These are phyloP conservation scores for Aphelinus atriplicis DNA, from an alignment of 1,140 invertebrate species.

Conservation along the genomic window DNA sequence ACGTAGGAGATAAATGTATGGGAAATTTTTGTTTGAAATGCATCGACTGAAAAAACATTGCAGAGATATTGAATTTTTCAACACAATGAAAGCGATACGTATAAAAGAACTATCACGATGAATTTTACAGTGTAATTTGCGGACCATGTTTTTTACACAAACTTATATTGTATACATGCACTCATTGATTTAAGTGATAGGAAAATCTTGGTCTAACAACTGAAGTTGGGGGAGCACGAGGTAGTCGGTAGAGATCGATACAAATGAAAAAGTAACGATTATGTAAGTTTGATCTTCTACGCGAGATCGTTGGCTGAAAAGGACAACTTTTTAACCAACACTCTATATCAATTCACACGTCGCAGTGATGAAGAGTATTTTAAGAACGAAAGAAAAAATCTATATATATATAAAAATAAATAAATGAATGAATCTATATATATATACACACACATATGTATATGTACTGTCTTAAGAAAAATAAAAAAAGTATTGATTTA, in stretches of 20 bases:
- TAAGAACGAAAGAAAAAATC: constrained; percentile 43
- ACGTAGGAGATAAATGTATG: background rate
- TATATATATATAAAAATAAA: constrained; percentile 37
- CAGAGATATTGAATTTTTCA: constrained; percentile 34
- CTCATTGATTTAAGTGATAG: constrained; percentile 33
- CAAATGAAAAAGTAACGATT: constrained; percentile 18
- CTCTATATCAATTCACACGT: constrained; percentile 43
- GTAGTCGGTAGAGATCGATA: background rate
- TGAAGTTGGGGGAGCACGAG: constrained; percentile 7
- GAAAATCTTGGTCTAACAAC: constrained; percentile 12
- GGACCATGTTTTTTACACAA: constrained; percentile 44
- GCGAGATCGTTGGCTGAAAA: constrained; percentile 20
- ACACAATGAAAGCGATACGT: constrained; percentile 21
- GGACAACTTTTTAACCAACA: constrained; percentile 37
- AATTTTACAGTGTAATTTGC: constrained; percentile 42
- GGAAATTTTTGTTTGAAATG: constrained; percentile 20
- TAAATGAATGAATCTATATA: constrained; percentile 26
- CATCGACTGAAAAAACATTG: constrained; percentile 35
- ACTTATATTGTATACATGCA: constrained; percentile 37
- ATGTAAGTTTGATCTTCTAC: constrained; percentile 32
- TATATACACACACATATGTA: constrained; percentile 36
- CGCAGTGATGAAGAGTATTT: constrained; percentile 46
- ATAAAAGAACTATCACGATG: constrained; percentile 30
- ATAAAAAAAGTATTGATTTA: constrained; percentile 32
- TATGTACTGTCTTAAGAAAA: constrained; percentile 47